Base-by-base conservation (phyloP, 2,113 vertebrate genomes). In the Peromyscus californicus region DNA sequence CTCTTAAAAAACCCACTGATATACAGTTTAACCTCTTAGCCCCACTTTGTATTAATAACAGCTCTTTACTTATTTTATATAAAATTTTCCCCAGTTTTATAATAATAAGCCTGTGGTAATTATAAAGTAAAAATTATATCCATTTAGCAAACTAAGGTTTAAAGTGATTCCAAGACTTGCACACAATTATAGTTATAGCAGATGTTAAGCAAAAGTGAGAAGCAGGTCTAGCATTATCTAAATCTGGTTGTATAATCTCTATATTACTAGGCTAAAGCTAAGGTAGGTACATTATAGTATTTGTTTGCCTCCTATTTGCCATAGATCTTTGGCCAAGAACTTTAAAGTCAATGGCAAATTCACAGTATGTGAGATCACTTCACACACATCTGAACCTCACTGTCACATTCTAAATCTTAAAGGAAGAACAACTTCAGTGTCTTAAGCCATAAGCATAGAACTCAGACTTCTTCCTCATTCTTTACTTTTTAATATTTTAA, bases 11-110 rank as follows among this genome's bases (percentile, higher is more conserved):
- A 63, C 4, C 24, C 63, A 65, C 63, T 29, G 26, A 65, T 65
- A 65, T 65, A 29, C 29, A 57, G 19, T 36, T 82, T 57, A 82
- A 80, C 9, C 16, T 17, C 26, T 42, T 83, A 42, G 57, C 5
- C 13, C 42, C 51, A 69, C 80, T 85, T 93, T 89, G 36, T 79
- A 83, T 61, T 74, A 96, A 57, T 59, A 90, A 70, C 42, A 78
- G 13, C 39, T 78, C 26, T 94, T 15, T 51, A 67, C 63, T 4
- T 79, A 65, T 74, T 63, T 82, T 42, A 10, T 91, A 48, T 4
- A 91, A 12, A 90, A 12, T 69, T 2, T 54, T 26, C 88, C 31
- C n/a, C 9, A n/a, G 19, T 5, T 61, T 74, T 69, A 61, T 3
- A 93, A 72, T 72, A 84, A 95, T 61, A 89, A 82, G 31, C 17